These are phyloP conservation scores for Netelia melanura DNA, from an alignment of 2,888 invertebrate genomes.

Conservation along the genomic window DNA sequence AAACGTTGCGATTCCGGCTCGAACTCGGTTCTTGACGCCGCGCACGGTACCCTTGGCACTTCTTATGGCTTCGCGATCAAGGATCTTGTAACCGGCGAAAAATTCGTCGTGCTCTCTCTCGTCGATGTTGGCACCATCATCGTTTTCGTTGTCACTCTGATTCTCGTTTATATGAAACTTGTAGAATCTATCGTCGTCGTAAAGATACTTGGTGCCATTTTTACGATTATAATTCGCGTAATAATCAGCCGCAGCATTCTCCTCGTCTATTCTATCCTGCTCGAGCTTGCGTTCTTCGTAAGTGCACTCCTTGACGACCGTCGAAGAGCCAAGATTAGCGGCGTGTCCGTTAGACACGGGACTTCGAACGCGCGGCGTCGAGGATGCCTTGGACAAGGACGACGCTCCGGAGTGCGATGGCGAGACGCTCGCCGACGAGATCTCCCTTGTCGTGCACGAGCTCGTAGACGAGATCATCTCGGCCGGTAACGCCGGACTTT, in stretches of 20 bases:
- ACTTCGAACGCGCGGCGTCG: conserved; percentile 78
- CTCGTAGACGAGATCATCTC: conserved; percentile 48
- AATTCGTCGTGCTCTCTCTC: conserved; percentile 87
- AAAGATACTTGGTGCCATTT: conserved; percentile 87
- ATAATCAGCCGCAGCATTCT: conserved; percentile 72
- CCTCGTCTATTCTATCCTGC: conserved; percentile 83
- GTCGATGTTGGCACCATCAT: conserved; percentile 76
- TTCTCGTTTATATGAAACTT: conserved; percentile 93
- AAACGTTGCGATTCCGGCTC: conserved; percentile 98
- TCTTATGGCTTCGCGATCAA: conserved; percentile 91
- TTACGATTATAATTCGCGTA: conserved; percentile 78
- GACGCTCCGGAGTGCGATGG: conserved; percentile 71
- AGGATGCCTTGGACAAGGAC: conserved; percentile 77
- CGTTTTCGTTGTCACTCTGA: conserved; percentile 83
- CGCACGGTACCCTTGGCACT: conserved; percentile 97
- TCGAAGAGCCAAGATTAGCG: conserved; percentile 80
- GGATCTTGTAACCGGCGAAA: conserved; percentile 93
- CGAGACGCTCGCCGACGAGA: conserved; percentile 70
- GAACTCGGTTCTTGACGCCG: conserved; percentile 96
- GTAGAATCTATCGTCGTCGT: conserved; percentile 92
- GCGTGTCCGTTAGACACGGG: conserved; percentile 71
- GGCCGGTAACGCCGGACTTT: conserved; percentile 37
- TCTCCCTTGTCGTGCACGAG: conserved; percentile 56
- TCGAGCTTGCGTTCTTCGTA: conserved; percentile 88
- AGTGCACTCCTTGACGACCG: conserved; percentile 88